Conservation (phyloP, 2,113 vertebrate species). For the Gulo gulo region DNA sequence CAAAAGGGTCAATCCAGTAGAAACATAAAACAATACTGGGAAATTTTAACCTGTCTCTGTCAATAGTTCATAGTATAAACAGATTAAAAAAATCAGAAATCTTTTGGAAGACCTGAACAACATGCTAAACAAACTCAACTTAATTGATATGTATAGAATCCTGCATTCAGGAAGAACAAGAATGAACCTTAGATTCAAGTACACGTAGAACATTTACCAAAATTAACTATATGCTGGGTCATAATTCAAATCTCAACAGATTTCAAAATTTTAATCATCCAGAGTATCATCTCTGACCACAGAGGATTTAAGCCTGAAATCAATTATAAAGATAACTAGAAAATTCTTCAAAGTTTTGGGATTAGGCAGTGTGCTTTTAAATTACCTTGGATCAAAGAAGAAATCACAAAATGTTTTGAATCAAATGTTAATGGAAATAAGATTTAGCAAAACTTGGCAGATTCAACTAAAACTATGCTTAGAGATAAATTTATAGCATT, state of each 20-base stretch:
- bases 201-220: not conserved
- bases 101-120: not conserved
- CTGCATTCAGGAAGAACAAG: not conserved
- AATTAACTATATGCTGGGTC: not conserved
- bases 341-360: not conserved
- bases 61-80: not conserved
- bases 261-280: not conserved
- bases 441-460: not conserved
- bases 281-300: not conserved
- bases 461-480: not conserved
- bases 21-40: not conserved
- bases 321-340: not conserved
- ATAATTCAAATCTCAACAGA: not conserved
- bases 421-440: not conserved
- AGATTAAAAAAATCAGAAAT: not conserved
- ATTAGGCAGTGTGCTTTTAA: slow-evolving; percentile 9
- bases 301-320: not conserved
- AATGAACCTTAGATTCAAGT: not conserved
- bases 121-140: not conserved
- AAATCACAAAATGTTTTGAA: slow-evolving; percentile 13
- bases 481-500: slow-evolving; percentile 1
- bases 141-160: not conserved
- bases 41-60: not conserved
- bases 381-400: not conserved
- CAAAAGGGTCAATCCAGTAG: not conserved